Evolutionary conservation across 2,113 vertebrate species (phyloP).

Genomic region (Rhynchomys soricoides): DNA sequence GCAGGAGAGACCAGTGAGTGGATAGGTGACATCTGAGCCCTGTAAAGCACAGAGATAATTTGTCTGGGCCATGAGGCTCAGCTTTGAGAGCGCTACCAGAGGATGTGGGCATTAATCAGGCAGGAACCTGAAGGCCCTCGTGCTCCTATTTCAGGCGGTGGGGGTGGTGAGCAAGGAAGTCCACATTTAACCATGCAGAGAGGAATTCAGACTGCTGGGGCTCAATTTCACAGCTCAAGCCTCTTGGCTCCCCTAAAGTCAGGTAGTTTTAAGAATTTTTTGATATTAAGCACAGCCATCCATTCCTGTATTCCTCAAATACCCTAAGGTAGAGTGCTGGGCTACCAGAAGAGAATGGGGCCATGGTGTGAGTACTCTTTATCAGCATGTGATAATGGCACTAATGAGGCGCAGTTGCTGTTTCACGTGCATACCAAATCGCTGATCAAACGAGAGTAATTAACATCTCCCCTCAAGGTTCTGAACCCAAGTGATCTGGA

Average conservation of each 20-base stretch:
- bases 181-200: not conserved
- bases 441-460: not conserved
- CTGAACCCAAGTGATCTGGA: not conserved
- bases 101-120: constrained; percentile 51
- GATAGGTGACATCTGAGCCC: not conserved
- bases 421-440: not conserved
- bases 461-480: not conserved
- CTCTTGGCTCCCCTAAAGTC: not conserved
- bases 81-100: not conserved
- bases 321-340: fast-evolving
- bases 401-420: not conserved
- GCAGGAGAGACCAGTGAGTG: not conserved
- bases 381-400: not conserved
- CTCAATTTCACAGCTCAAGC: not conserved
- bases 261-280: not conserved
- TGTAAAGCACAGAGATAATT: not conserved
- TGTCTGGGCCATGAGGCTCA: not conserved
- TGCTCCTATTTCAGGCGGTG: not conserved
- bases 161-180: not conserved
- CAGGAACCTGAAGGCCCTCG: not conserved
- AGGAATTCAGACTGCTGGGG: not conserved
- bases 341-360: not conserved
- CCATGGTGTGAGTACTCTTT: fast-evolving
- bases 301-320: not conserved
- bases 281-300: fast-evolving